These are phyloP conservation scores for Clarias fuscus DNA, from an alignment of 2,797 vertebrate species.

Conservation along the genomic window DNA sequence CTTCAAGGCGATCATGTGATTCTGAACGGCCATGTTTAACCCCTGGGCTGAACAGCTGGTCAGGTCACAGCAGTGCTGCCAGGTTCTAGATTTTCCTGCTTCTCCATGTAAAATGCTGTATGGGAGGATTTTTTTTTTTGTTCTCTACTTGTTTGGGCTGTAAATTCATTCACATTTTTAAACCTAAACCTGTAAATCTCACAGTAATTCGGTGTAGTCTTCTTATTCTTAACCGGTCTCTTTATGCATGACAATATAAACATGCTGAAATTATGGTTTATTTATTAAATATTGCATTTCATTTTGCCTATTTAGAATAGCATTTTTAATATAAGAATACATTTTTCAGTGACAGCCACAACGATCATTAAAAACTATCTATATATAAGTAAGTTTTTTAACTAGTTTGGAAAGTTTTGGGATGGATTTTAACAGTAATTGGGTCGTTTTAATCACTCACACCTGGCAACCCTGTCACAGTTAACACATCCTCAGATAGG, in stretches of 20 bases:
- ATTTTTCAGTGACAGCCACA: not conserved
- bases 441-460: not conserved
- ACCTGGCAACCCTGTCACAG: constrained; percentile 10
- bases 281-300: not conserved
- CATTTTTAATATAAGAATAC: not conserved
- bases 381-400: not conserved
- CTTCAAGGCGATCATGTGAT: constrained; percentile 46
- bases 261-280: not conserved
- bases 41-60: constrained; percentile 54
- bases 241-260: not conserved
- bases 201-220: not conserved
- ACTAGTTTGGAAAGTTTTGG: not conserved
- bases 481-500: constrained; percentile 3
- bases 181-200: not conserved
- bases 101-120: not conserved
- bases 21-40: constrained; percentile 48
- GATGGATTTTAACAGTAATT: not conserved
- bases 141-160: not conserved
- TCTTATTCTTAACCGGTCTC: not conserved
- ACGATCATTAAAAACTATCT: not conserved
- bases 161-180: not conserved
- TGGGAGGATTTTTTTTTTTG: not conserved
- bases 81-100: constrained; percentile 10
- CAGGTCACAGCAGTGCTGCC: constrained; percentile 25
- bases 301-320: not conserved